These are phyloP conservation scores for Sclerodermus sp. DNA, from an alignment of 2,888 invertebrate genomes.

Conservation along the genomic window DNA sequence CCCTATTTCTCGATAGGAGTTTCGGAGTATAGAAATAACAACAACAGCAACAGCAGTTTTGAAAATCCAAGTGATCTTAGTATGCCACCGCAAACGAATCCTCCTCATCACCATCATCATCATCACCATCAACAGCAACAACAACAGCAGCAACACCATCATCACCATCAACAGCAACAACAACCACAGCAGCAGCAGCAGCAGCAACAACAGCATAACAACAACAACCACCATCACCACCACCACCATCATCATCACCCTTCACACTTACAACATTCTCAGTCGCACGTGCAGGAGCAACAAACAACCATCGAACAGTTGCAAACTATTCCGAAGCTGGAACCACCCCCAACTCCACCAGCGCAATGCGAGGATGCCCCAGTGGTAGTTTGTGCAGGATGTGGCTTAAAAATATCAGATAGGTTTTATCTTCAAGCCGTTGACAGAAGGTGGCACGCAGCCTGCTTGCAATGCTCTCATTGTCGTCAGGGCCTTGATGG, in stretches of 20 bases:
- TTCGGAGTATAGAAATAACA: conserved; percentile 44
- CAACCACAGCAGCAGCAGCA: conserved; percentile 42
- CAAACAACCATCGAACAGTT: conserved; percentile 50
- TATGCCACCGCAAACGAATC: conserved; percentile 49
- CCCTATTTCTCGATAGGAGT: neutral
- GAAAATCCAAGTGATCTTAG: conserved; percentile 49
- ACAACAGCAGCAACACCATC: neutral
- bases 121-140: conserved; percentile 31
- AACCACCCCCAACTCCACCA: conserved; percentile 57
- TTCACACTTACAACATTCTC: neutral
- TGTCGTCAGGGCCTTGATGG: conserved; percentile 88
- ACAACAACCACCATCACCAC: conserved; percentile 36
- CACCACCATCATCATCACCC: conserved; percentile 26
- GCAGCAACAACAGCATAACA: conserved; percentile 22
- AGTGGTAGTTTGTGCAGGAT: conserved; percentile 80
- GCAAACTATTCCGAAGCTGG: conserved; percentile 62
- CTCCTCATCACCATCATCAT: conserved; percentile 47
- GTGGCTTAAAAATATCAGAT: conserved; percentile 83
- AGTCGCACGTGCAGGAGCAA: conserved; percentile 23
- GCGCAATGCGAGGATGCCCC: conserved; percentile 53
- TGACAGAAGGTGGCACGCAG: conserved; percentile 90
- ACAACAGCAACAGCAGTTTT: conserved; percentile 21
- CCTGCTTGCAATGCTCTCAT: conserved; percentile 88
- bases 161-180: conserved; percentile 35
- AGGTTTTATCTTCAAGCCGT: conserved; percentile 89